Conservation (phyloP, 1,140 invertebrate species). For the Drosophila melanica region DNA sequence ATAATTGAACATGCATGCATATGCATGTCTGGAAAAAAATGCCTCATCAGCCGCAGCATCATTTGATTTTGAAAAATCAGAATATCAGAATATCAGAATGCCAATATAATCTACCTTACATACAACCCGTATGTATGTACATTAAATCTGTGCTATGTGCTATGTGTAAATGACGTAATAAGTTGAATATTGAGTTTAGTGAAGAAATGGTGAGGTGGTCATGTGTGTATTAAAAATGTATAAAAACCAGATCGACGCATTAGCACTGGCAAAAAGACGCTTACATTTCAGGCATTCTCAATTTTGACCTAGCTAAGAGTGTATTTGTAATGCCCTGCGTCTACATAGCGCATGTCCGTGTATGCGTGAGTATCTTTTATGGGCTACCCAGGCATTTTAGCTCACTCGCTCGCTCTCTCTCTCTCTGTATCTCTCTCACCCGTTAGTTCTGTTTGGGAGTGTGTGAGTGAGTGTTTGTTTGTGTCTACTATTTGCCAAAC, state of each 20-base stretch:
- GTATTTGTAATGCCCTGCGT: conserved; percentile 14
- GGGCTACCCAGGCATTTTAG: neutral
- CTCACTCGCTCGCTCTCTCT: conserved; percentile 4
- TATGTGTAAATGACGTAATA: conserved; percentile 36
- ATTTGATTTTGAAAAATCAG: neutral
- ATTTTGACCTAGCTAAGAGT: conserved; percentile 5
- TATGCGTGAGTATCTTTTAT: neutral
- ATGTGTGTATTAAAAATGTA: conserved; percentile 10
- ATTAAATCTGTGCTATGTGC: conserved; percentile 16
- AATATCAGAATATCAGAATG: neutral
- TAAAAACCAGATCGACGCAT: neutral
- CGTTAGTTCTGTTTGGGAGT: neutral
- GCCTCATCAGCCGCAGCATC: too few relatives aligned
- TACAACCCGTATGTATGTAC: conserved; percentile 1
- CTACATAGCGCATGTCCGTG: conserved; percentile 16
- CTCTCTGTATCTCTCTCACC: neutral
- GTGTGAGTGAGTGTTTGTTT: neutral
- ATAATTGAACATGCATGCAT: neutral
- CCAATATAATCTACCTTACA: neutral
- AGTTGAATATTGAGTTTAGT: conserved; percentile 4
- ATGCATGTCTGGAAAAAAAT: too few relatives aligned
- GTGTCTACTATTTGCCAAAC: neutral
- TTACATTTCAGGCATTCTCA: neutral
- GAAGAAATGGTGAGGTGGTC: conserved; percentile 2
- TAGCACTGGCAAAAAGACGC: neutral